A percentile compares a stretch with the other conserved stretches of the same genome.
Evolutionary conservation across 2,113 vertebrate genomes (phyloP).

Genomic region (Oceanites oceanicus): DNA sequence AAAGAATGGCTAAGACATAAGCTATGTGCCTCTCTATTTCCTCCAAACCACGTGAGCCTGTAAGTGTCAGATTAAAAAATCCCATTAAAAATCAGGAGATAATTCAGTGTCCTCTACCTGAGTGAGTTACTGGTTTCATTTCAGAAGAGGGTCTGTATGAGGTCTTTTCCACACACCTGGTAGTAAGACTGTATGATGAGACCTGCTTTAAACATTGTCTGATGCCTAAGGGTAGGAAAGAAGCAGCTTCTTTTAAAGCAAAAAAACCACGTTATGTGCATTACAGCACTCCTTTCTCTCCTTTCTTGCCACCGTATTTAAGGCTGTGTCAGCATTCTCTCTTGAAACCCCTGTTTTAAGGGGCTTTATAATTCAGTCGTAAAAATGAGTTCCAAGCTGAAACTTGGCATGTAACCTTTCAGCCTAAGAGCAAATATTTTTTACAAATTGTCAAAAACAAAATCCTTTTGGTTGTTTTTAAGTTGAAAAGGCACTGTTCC

Average conservation of each 20-base stretch:
- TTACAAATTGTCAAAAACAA: slow-evolving; percentile 52
- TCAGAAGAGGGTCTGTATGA: slow-evolving; percentile 42
- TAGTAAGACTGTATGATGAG: slow-evolving; percentile 66
- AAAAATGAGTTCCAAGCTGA: slow-evolving; percentile 70
- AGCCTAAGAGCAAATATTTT: slow-evolving; percentile 44
- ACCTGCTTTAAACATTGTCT: slow-evolving; percentile 69
- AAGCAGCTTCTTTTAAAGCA: slow-evolving; percentile 74
- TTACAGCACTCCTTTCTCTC: background rate
- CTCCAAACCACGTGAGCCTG: background rate
- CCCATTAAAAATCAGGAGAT: slow-evolving; percentile 66
- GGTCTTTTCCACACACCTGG: slow-evolving; percentile 70
- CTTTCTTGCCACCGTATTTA: slow-evolving; percentile 31
- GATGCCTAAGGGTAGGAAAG: slow-evolving; percentile 69
- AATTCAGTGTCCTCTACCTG: slow-evolving; percentile 53
- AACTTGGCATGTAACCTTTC: slow-evolving; percentile 62
- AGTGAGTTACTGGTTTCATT: slow-evolving; percentile 58
- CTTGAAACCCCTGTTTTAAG: slow-evolving; percentile 33
- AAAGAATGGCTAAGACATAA: slow-evolving; percentile 74
- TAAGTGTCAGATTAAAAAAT: slow-evolving; percentile 66
- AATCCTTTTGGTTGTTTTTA: slow-evolving; percentile 49
- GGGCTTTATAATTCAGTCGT: slow-evolving; percentile 59
- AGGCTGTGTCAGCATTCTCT: slow-evolving; percentile 67
- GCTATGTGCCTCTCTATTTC: slow-evolving; percentile 58
- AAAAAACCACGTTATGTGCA: slow-evolving; percentile 72
- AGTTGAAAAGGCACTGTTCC: background rate